These are phyloP conservation scores for Zele albiditarsus DNA, from an alignment of 2,888 invertebrate genomes.

Conservation along the genomic window DNA sequence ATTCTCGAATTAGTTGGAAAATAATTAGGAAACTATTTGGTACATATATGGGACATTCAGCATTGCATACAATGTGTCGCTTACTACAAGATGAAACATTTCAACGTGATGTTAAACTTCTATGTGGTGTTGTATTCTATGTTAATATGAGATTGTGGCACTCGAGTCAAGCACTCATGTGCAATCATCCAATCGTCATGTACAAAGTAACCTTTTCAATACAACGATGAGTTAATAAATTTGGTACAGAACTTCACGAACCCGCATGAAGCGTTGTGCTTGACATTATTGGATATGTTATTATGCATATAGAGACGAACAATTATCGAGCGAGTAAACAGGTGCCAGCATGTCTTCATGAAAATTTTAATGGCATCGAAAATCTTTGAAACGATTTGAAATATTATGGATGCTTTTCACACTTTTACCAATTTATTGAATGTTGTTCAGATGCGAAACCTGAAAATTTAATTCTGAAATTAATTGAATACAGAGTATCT, in stretches of 20 bases:
- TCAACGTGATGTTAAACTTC: no score
- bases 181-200: constrained; percentile 84
- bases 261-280: no score
- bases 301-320: no score
- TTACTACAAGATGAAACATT: constrained; percentile 85
- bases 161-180: constrained; percentile 83
- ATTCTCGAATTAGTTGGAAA: constrained; percentile 90
- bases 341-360: constrained; percentile 84
- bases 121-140: no score
- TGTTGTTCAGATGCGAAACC: constrained; percentile 84
- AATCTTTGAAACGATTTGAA: constrained; percentile 82
- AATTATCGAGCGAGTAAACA: no score
- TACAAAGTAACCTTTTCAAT: constrained; percentile 90
- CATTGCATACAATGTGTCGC: constrained; percentile 87
- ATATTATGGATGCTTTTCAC: constrained; percentile 82
- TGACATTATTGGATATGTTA: no score
- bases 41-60: constrained; percentile 92
- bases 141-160: constrained; percentile 93
- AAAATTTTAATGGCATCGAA: constrained; percentile 86
- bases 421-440: constrained; percentile 89
- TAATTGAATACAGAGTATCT: no score
- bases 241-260: constrained; percentile 83
- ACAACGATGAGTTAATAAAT: constrained; percentile 85
- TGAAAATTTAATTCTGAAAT: constrained; percentile 84
- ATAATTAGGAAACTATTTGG: constrained; percentile 93